phyloP scores from a whole-genome alignment of 1,140 invertebrate genomes.

The Drosophila nigromelanica region DNA sequence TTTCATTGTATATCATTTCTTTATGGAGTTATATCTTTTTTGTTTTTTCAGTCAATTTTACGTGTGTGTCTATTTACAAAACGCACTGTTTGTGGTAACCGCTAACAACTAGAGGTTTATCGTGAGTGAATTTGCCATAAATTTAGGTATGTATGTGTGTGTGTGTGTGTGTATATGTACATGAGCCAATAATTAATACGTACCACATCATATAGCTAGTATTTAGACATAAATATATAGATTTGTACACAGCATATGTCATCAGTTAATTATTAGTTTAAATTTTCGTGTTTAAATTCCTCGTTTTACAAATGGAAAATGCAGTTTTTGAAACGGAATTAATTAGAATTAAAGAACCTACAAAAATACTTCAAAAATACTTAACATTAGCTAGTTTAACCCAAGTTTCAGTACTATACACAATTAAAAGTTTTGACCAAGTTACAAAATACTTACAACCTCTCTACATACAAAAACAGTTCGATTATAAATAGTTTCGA shows the following conservation, averaged over 20 bases:
- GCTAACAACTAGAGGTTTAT: slow-evolving; percentile 62
- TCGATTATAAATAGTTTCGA: slow-evolving; percentile 43
- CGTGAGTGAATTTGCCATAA: slow-evolving; percentile 6
- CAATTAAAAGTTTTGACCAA: slow-evolving; percentile 15
- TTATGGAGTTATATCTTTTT: slow-evolving; percentile 14
- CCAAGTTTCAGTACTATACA: slow-evolving; percentile 29
- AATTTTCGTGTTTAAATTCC: slow-evolving; percentile 67
- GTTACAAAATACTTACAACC: slow-evolving; percentile 42
- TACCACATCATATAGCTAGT: slow-evolving; percentile 4
- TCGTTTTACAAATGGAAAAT: slow-evolving; percentile 46
- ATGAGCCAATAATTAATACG: slow-evolving; percentile 36
- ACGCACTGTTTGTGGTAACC: slow-evolving; percentile 30
- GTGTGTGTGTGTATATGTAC: slow-evolving; percentile 54
- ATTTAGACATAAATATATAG: slow-evolving; percentile 60
- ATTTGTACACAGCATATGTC: slow-evolving; percentile 75
- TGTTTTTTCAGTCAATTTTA: slow-evolving; percentile 65
- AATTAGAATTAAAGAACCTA: slow-evolving; percentile 29
- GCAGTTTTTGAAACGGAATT: slow-evolving; percentile 22
- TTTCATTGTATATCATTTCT: slow-evolving; percentile 52
- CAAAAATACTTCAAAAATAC: slow-evolving; percentile 39
- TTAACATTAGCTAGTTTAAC: slow-evolving; percentile 39
- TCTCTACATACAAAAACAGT: slow-evolving; percentile 40
- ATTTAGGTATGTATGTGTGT: slow-evolving; percentile 26
- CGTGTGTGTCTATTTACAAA: slow-evolving; percentile 62
- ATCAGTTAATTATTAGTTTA: slow-evolving; percentile 53